These are phyloP conservation scores for Sebastes cheni DNA, from an alignment of 2,797 vertebrate genomes.

Conservation along the genomic window DNA sequence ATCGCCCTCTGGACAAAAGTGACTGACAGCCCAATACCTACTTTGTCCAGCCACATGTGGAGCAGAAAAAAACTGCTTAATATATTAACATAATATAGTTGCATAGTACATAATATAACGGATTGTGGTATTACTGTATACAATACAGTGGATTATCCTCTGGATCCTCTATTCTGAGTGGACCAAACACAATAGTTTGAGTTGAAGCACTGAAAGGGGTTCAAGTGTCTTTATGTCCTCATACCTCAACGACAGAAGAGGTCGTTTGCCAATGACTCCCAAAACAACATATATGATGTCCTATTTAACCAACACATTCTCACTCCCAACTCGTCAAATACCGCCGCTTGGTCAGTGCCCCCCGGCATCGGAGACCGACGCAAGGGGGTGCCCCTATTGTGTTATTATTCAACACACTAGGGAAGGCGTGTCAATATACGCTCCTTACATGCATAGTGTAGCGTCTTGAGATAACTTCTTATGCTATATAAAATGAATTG, in stretches of 20 bases:
- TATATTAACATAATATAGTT: neutral
- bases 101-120: neutral
- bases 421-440: too few relatives aligned
- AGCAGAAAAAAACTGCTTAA: neutral
- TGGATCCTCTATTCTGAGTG: neutral
- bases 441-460: too few relatives aligned
- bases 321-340: too few relatives aligned
- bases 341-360: too few relatives aligned
- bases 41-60: neutral
- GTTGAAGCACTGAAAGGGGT: neutral
- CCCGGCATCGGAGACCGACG: too few relatives aligned
- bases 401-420: too few relatives aligned
- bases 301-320: too few relatives aligned
- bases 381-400: too few relatives aligned
- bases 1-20: neutral
- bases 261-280: too few relatives aligned
- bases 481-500: too few relatives aligned
- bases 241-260: neutral
- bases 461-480: too few relatives aligned
- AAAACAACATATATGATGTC: too few relatives aligned
- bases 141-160: neutral
- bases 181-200: neutral
- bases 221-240: neutral
- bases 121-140: neutral
- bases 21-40: neutral